These are phyloP conservation scores for Montipora foliosa DNA, from an alignment of 64 coral and sea anemone genomes.

Conservation along the genomic window DNA sequence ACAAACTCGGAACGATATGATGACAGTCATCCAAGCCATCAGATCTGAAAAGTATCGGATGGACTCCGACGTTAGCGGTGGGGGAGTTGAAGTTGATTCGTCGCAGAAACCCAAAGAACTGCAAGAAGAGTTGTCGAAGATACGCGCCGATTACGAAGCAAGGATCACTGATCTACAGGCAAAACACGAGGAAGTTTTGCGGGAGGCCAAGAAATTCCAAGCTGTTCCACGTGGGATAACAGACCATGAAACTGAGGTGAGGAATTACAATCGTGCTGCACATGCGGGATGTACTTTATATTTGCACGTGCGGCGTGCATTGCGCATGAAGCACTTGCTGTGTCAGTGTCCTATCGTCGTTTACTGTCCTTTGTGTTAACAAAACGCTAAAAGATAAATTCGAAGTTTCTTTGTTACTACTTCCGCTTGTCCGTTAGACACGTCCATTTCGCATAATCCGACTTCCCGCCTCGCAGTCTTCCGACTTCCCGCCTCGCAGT, in stretches of 20 bases:
- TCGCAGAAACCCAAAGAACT: slow-evolving; percentile 42
- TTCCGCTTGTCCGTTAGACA: too few relatives aligned
- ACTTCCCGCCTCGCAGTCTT: too few relatives aligned
- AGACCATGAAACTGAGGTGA: slow-evolving; percentile 36
- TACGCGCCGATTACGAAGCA: slow-evolving; percentile 71
- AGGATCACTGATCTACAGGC: slow-evolving; percentile 72
- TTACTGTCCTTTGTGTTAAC: too few relatives aligned
- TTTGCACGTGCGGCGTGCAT: too few relatives aligned
- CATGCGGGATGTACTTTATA: too few relatives aligned
- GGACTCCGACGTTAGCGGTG: slow-evolving; percentile 60
- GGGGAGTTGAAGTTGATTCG: not conserved
- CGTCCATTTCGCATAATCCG: too few relatives aligned
- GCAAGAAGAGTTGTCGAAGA: slow-evolving; percentile 64
- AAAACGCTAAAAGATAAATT: too few relatives aligned
- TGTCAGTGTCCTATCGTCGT: too few relatives aligned
- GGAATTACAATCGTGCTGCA: not conserved
- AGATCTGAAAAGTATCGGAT: slow-evolving; percentile 86
- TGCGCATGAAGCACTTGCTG: too few relatives aligned
- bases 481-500: too few relatives aligned
- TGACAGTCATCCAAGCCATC: slow-evolving; percentile 91
- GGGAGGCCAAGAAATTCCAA: slow-evolving; percentile 20
- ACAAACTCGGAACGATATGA: slow-evolving; percentile 92
- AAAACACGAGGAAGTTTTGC: slow-evolving; percentile 53
- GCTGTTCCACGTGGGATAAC: slow-evolving; percentile 5
- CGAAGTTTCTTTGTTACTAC: too few relatives aligned